These are phyloP conservation scores for Eueides isabella DNA, from an alignment of 1,140 invertebrate species.

Conservation along the genomic window DNA sequence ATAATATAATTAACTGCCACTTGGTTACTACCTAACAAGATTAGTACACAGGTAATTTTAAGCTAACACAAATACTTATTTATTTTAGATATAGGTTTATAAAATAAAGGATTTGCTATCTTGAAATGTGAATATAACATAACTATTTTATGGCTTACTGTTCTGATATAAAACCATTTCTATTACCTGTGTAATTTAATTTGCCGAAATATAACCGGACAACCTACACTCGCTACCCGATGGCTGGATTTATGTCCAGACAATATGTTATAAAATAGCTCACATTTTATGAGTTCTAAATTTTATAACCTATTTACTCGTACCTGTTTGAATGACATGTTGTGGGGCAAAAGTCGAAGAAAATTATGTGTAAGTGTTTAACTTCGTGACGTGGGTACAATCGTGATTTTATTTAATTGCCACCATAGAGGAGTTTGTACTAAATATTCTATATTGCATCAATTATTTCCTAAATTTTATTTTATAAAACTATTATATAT, in stretches of 20 bases:
- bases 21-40: neutral
- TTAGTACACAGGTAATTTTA: neutral
- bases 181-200: conserved; percentile 52
- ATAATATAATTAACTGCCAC: too few relatives aligned
- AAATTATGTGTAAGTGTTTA: too few relatives aligned
- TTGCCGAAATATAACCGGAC: conserved; percentile 47
- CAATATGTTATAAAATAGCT: conserved; percentile 64
- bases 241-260: conserved; percentile 61
- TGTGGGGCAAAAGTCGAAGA: neutral
- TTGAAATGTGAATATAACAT: neutral
- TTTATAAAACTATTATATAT: too few relatives aligned
- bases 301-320: neutral
- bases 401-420: too few relatives aligned
- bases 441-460: too few relatives aligned
- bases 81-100: too few relatives aligned
- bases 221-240: conserved; percentile 60
- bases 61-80: too few relatives aligned
- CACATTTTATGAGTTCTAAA: conserved; percentile 17
- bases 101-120: too few relatives aligned
- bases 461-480: too few relatives aligned
- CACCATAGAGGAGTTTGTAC: too few relatives aligned
- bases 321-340: neutral
- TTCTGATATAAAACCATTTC: neutral
- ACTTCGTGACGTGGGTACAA: too few relatives aligned
- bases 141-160: neutral